These are phyloP conservation scores for Furcifer pardalis DNA, from an alignment of 2,797 vertebrate species.

Conservation along the genomic window DNA sequence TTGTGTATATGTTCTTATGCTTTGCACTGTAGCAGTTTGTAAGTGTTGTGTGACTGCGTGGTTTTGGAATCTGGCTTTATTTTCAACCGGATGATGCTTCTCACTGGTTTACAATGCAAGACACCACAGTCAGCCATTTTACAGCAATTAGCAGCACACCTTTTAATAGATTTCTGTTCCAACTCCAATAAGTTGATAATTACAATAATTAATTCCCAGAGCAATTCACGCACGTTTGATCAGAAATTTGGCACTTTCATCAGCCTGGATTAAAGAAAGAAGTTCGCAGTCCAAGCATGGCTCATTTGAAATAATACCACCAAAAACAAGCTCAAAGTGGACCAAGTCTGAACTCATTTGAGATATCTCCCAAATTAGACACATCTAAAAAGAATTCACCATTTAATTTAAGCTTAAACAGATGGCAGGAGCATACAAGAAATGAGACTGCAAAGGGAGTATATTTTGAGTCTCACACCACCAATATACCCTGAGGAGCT, in stretches of 20 bases:
- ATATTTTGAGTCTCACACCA: not conserved
- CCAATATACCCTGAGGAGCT: not conserved
- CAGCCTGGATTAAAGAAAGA: conserved; percentile 4
- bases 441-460: not conserved
- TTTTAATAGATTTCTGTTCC: conserved; percentile 59
- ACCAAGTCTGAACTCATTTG: conserved; percentile 12
- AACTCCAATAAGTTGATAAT: conserved; percentile 61
- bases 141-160: conserved; percentile 64
- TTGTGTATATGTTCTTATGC: not conserved
- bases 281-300: not conserved
- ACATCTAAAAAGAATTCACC: conserved; percentile 5
- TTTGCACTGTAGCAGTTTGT: not conserved
- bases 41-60: not conserved
- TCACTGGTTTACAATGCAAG: conserved; percentile 46
- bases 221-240: conserved; percentile 39
- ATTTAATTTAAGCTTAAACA: rapidly evolving
- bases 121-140: conserved; percentile 59
- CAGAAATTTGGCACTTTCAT: conserved; percentile 44
- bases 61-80: conserved; percentile 36
- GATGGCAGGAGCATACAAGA: conserved; percentile 6
- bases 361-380: conserved; percentile 28
- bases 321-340: not conserved
- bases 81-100: conserved; percentile 45
- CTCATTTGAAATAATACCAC: conserved; percentile 1
- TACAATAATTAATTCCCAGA: conserved; percentile 64